These are phyloP conservation scores for Halyomorpha halys DNA, from an alignment of 1,140 invertebrate genomes.

Conservation along the genomic window DNA sequence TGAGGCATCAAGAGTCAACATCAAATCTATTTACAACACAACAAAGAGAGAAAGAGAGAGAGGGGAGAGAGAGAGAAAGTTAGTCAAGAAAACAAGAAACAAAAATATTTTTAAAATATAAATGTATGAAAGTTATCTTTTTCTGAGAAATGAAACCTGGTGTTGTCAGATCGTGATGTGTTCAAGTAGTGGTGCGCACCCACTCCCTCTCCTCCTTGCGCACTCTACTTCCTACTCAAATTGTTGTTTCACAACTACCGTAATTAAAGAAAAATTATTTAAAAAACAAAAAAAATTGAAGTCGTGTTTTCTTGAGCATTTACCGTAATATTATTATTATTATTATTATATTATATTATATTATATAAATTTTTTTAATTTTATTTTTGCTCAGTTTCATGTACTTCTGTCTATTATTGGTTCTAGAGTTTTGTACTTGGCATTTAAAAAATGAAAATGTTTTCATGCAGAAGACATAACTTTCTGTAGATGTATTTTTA, in stretches of 20 bases:
- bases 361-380: slow-evolving; percentile 20
- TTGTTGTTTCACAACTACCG: slow-evolving; percentile 8
- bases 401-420: slow-evolving; percentile 20
- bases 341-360: slow-evolving; percentile 21
- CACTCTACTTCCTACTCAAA: slow-evolving; percentile 12
- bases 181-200: slow-evolving; percentile 7
- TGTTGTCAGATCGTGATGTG: slow-evolving; percentile 8
- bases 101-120: slow-evolving; percentile 6
- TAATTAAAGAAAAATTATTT: slow-evolving; percentile 14
- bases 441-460: slow-evolving; percentile 19
- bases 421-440: slow-evolving; percentile 20
- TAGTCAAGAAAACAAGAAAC: too few species aligned
- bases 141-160: not conserved
- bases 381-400: slow-evolving; percentile 26
- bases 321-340: slow-evolving; percentile 25
- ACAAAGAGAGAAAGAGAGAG: slow-evolving; percentile 18
- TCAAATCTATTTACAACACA: slow-evolving; percentile 13
- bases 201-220: slow-evolving; percentile 7
- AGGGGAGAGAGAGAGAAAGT: slow-evolving; percentile 1
- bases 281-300: slow-evolving; percentile 17
- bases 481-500: slow-evolving; percentile 26
- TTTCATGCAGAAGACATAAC: slow-evolving; percentile 10
- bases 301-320: slow-evolving; percentile 26
- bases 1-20: slow-evolving; percentile 8
- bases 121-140: slow-evolving; percentile 5